Evolutionary conservation across 2,888 invertebrate genomes (phyloP), one percentile per base, ranked within the genome.

Genomic region (Tortrix viridana): DNA sequence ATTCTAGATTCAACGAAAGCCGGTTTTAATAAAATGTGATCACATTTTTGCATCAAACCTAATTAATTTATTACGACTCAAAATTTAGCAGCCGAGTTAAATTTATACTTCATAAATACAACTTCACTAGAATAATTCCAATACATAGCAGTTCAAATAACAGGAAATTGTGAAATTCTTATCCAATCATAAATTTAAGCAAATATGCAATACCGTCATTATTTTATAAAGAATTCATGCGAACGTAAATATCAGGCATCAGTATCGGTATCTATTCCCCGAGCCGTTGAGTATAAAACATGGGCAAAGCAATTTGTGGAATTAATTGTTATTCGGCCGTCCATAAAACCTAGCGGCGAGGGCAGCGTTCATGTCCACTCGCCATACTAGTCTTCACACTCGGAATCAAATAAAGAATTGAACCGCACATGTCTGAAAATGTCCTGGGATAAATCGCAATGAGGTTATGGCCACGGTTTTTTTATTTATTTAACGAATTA

Each of bases 241-340:
- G 47, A 57, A 53, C 57, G 47, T 63, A 57, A 62, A 57, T 62
- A 41, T 61, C 50, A 37, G 56, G 63, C 52, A 19, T 58, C 52
- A 26, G 56, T 52, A 50, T 56, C 37, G 48, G 57, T 47, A 63
- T 58, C 41, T 58, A 53, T 53, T 20, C 57, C 62, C 57, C 18
- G 63, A 58, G 26, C 46, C 19, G 63, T 48, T 53, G 47, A 58
- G 58, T 63, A 58, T 58, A 63, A 58, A 58, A 63, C 47, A 52
- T 58, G 41, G 53, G 63, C 53, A 53, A 43, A 58, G 63, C 63
- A 63, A 63, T 63, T 63, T 63, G 22, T 43, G 23, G 53, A 43
- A 58, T 58, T 63, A 63, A 63, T 63, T 63, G 57, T 58, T 58
- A 63, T 58, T 63, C 46, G 63, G 20, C 63, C 41, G 52, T 47